Evolutionary conservation across 2,888 invertebrate genomes (phyloP), one percentile per base, ranked within the genome.

Genomic region (Zonitis immaculata): DNA sequence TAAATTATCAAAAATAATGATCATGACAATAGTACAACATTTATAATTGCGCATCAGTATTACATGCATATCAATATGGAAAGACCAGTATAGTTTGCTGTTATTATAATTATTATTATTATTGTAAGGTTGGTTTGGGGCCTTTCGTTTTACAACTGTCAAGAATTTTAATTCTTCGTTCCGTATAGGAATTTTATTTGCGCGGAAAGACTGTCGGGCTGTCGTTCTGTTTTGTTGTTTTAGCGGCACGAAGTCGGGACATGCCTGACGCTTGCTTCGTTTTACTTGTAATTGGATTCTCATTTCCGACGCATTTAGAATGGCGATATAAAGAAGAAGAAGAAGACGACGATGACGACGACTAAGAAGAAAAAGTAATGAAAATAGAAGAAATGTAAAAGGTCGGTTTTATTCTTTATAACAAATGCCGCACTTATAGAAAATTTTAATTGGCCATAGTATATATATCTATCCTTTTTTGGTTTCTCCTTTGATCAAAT

Each of bases 271-370:
- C 73, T 73, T 70, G 72, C 71, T 66, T 67, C 67, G 66, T 68
- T 69, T 69, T 64, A 66, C 67, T 70, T 71, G 74, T 74, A 74
- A 75, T 74, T 75, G 74, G 74, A 72, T 70, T 73, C 73, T 73
- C 73, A 74, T 75, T 75, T 75, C 73, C 73, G 74, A 74, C 74
- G 74, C 74, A 74, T 74, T 72, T 71, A 69, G 73, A 72, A 75
- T 74, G 73, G 74, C 75, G 72, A 74, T 73, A n/a, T n/a, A n/a
- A n/a, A n/a, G n/a, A n/a, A n/a, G n/a, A n/a, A n/a, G n/a, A n/a
- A n/a, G n/a, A n/a, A n/a, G n/a, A n/a, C n/a, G n/a, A n/a, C n/a
- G n/a, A n/a, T n/a, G n/a, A n/a, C n/a, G n/a, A n/a, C n/a, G n/a
- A n/a, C n/a, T n/a, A n/a, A n/a, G n/a, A n/a, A n/a, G n/a, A n/a